Base-by-base conservation (phyloP, 2,888 invertebrate species). In the Microctonus hyperodae region DNA sequence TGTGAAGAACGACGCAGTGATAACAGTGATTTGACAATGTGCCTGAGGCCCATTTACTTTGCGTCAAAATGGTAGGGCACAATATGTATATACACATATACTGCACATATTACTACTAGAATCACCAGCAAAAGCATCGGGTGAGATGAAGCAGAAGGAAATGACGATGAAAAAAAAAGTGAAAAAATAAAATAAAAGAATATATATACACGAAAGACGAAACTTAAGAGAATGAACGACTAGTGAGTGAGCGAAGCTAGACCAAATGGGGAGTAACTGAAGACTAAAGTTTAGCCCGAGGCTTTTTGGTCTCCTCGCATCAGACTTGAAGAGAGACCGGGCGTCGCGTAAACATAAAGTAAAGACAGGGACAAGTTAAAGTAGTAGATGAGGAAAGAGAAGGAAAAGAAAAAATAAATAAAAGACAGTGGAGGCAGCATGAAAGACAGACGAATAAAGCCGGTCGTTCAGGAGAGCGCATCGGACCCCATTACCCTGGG, bases 21-120 rank as follows among this genome's bases (percentile, higher is more conserved):
- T 71, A 70, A 73, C 72, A 70, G 73, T 73, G 69, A 75, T 73
- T 73, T 74, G 48, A 65, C 53, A 35, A 58, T 57, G 44, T 35
- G 58, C 59, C 68, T 69, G 68, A 44, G 70, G 69, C 68, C 69
- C 69, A 72, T 74, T 73, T 72, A 69, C 70, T 69, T 72, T 70
- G 70, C 67, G 68, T 67, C 64, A 69, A 70, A 69, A 69, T 64
- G 64, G 44, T 64, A 60, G 59, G 60, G 53, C 48, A 59, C 44
- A 44, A 44, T 48, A 16, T 51, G 53, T 35, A 37, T 31, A 31
- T n/a, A n/a, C n/a, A n/a, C n/a, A n/a, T n/a, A n/a, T n/a, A n/a
- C n/a, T n/a, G n/a, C n/a, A n/a, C n/a, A n/a, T n/a, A n/a, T n/a
- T n/a, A n/a, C n/a, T 40, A 51, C 58, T 58, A 57, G 50, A 37